Evolutionary conservation across 2,888 invertebrate genomes (phyloP).

Genomic region (Micoletzkya japonica): DNA sequence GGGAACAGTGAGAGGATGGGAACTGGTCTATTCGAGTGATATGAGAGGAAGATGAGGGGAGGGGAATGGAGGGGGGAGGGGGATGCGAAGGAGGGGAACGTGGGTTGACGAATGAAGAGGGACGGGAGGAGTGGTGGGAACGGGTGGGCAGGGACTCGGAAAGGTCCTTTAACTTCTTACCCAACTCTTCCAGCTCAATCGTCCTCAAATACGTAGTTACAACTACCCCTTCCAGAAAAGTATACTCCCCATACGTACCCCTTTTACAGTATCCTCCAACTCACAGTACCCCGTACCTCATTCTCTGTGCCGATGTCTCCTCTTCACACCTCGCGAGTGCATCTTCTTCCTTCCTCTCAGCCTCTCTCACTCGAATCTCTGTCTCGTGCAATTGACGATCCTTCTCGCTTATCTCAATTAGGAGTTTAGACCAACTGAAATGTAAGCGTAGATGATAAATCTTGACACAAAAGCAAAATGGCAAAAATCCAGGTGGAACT

Average conservation of each 20-base stretch:
- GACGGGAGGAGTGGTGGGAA: conserved; percentile 10
- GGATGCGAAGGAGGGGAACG: neutral
- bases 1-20: too few relatives aligned
- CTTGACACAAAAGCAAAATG: too few relatives aligned
- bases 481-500: too few relatives aligned
- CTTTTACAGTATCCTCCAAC: neutral
- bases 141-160: conserved; percentile 31
- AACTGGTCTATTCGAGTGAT: too few relatives aligned
- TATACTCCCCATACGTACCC: neutral
- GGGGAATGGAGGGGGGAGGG: neutral
- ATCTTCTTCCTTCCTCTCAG: conserved; percentile 31
- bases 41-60: neutral
- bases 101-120: neutral
- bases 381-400: conserved; percentile 8
- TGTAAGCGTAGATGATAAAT: too few relatives aligned
- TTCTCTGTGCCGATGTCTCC: conserved; percentile 29
- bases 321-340: conserved; percentile 29
- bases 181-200: conserved; percentile 34
- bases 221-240: too few relatives aligned
- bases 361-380: conserved; percentile 29
- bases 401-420: too few relatives aligned
- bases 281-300: conserved; percentile 15
- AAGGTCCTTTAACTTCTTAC: conserved; percentile 31
- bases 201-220: conserved; percentile 29
- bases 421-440: neutral